phyloP scores from a whole-genome alignment of 2,888 invertebrate genomes.

The Lasioglossum vierecki region DNA sequence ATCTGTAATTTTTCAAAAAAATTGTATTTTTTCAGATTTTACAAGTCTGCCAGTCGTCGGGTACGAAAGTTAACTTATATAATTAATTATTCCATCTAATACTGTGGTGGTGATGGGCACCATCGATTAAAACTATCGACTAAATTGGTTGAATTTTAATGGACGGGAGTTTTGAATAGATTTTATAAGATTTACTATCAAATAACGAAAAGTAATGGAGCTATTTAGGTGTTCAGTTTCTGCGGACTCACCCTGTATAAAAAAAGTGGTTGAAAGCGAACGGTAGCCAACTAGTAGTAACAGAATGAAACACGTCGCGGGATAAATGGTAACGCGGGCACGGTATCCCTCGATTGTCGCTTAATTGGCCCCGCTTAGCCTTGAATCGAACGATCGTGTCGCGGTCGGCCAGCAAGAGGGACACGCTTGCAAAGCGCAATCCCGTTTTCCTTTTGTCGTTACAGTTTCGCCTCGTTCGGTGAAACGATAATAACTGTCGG shows the following conservation, averaged over 20 bases:
- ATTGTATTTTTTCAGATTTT: background rate
- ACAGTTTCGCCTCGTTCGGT: constrained; percentile 32
- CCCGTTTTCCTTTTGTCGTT: constrained; percentile 23
- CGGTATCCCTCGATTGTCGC: constrained; percentile 27
- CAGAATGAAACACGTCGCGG: background rate
- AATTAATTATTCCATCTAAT: background rate
- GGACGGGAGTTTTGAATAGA: too few relatives aligned
- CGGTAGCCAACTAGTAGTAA: background rate
- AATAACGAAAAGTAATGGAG: too few relatives aligned
- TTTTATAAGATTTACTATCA: too few relatives aligned
- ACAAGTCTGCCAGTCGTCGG: background rate
- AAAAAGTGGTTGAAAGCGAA: background rate
- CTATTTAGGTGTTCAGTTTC: too few relatives aligned
- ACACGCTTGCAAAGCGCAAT: constrained; percentile 41
- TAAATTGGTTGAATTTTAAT: too few relatives aligned
- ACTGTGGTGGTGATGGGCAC: too few relatives aligned
- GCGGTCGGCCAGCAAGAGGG: constrained; percentile 1
- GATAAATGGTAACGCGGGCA: constrained; percentile 4
- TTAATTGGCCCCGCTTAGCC: constrained; percentile 41
- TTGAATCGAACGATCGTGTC: constrained; percentile 38
- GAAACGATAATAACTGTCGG: background rate
- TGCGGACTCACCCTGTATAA: too few relatives aligned
- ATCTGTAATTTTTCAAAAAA: too few relatives aligned
- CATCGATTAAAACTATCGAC: too few relatives aligned
- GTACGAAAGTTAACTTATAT: background rate